Conservation (phyloP, 53 echinoderm and acorn worm genomes). For the Luidia sarsii region DNA sequence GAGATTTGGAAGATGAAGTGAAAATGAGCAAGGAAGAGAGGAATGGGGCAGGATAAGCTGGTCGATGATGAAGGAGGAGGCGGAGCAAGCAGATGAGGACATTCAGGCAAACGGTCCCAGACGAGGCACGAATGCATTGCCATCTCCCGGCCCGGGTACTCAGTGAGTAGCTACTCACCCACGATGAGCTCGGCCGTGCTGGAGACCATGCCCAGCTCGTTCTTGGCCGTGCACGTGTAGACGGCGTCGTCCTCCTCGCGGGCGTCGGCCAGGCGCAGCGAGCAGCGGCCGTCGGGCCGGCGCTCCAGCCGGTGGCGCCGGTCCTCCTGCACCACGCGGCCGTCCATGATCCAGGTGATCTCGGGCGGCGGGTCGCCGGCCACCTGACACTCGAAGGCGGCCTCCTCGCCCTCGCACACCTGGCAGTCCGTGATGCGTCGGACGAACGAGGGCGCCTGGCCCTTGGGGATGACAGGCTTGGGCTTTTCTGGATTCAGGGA, state of each 20-base stretch:
- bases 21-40: too few relatives aligned
- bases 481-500: slow-evolving; percentile 16
- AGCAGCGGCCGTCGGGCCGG: slow-evolving; percentile 64
- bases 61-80: too few relatives aligned
- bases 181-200: slow-evolving; percentile 88
- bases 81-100: too few relatives aligned
- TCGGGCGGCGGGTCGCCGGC: slow-evolving; percentile 78
- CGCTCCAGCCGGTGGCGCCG: slow-evolving; percentile 47
- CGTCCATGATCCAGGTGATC: slow-evolving; percentile 84
- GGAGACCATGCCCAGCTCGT: slow-evolving; percentile 70
- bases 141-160: too few relatives aligned
- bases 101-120: too few relatives aligned
- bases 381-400: slow-evolving; percentile 73
- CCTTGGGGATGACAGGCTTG: slow-evolving; percentile 55
- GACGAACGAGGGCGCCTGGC: slow-evolving; percentile 76
- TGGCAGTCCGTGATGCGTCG: slow-evolving; percentile 73
- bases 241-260: slow-evolving; percentile 86
- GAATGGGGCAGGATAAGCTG: too few relatives aligned
- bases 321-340: slow-evolving; percentile 47
- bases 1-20: too few relatives aligned
- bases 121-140: too few relatives aligned
- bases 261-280: slow-evolving; percentile 78
- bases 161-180: slow-evolving; percentile 70
- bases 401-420: slow-evolving; percentile 64
- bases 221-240: slow-evolving; percentile 90